Evolutionary conservation across 1,140 invertebrate species (phyloP), one percentile per base, ranked within the genome.

Genomic region (Polyergus mexicanus): DNA sequence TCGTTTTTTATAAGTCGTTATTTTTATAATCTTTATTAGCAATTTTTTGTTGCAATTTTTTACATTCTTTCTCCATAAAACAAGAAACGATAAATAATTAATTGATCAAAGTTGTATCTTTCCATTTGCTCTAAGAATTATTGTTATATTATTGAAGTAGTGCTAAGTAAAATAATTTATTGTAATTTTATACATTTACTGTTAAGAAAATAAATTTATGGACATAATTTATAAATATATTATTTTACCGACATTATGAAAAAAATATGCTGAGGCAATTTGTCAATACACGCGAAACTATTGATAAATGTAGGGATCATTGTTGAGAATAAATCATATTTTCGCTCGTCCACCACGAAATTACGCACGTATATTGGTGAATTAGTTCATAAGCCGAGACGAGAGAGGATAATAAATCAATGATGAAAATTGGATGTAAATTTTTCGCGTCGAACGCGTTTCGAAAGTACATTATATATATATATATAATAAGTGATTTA

Each of bases 351-450:
- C 35, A 16, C 28, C 51, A 6, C 16, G 3, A 72, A 72, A 72
- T 54, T 19, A 54, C 16, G 35, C 7, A 44, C 68, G 25, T 11
- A 22, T 60, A 74, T 72, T 56, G 19, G 41, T 32, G 56, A 81
- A 83, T 60, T 72, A 60, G 68, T 74, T 83, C n/a, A 32, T 44
- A 83, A 60, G 28, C 44, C 77, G 68, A 47, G 68, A 74, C 44
- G 78, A 72, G 66, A 58, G 19, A 56, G 65, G 44, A 74, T 72
- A 83, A 83, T 83, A 74, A 83, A 83, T 83, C 68, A 60, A 19
- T 60, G 22, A 38, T 38, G 78, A 83, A 83, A 83, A 83, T 83
- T 83, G 68, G 68, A 16, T 83, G 54, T 83, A 83, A 83, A 83
- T 60, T 83, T 83, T 83, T 74, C 54, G 51, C 38, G 28, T 83